A percentile compares a stretch with the other conserved stretches of the same genome.
These are phyloP conservation scores for Globia sparganii DNA, from an alignment of 2,888 invertebrate genomes.

Conservation along the genomic window DNA sequence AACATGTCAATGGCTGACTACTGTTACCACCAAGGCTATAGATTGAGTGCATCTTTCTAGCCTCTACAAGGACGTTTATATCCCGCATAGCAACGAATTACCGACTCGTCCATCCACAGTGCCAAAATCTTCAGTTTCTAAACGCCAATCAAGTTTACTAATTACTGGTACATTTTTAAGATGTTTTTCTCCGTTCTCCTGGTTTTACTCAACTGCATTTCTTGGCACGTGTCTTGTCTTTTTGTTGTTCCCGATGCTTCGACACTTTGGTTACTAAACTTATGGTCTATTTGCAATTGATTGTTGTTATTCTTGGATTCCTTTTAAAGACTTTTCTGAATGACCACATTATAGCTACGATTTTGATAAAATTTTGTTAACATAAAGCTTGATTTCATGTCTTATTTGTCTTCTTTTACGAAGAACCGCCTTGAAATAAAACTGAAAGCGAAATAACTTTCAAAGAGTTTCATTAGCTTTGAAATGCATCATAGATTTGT, in stretches of 20 bases:
- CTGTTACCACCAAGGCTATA: not conserved
- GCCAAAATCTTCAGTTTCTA: constrained; percentile 22
- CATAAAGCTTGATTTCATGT: not conserved
- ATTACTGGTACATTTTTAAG: constrained; percentile 12
- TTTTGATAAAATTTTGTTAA: not conserved
- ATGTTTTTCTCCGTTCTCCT: constrained; percentile 4
- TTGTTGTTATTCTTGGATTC: constrained; percentile 27
- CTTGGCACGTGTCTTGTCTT: constrained; percentile 39
- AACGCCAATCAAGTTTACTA: constrained; percentile 30
- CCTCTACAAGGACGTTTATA: not conserved
- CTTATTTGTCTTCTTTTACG: too few species aligned
- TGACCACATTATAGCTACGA: not conserved
- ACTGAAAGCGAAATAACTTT: not conserved
- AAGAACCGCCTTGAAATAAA: constrained; percentile 16
- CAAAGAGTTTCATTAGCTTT: constrained; percentile 11
- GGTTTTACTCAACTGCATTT: constrained; percentile 17
- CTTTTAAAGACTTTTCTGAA: constrained; percentile 15
- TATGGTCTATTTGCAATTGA: constrained; percentile 13
- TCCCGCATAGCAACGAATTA: not conserved
- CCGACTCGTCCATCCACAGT: not conserved
- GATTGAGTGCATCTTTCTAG: not conserved
- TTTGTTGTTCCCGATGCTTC: constrained; percentile 7
- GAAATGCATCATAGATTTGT: not conserved
- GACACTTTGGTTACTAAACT: constrained; percentile 3
- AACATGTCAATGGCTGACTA: not conserved